A percentile compares a stretch with the other conserved stretches of the same genome.
phyloP scores from a whole-genome alignment of 2,113 vertebrate species.

The Mola mola region DNA sequence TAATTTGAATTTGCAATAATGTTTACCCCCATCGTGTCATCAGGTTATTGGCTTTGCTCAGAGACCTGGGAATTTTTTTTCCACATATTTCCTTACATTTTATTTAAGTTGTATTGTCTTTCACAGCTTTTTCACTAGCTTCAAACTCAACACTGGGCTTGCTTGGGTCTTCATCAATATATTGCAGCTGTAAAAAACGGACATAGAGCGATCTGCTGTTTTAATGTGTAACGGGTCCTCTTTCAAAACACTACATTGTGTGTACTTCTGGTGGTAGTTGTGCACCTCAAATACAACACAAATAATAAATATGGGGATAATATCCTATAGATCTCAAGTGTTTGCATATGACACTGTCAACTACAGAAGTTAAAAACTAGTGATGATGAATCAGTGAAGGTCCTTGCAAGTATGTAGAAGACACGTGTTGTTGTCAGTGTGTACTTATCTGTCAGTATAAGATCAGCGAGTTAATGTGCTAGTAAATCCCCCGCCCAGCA shows the following conservation, averaged over 20 bases:
- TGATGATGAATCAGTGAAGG: conserved; percentile 5
- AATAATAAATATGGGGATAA: too few relatives aligned
- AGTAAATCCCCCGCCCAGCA: conserved; percentile 57
- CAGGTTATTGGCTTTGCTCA: not conserved
- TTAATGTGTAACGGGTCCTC: too few relatives aligned
- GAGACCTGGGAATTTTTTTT: not conserved
- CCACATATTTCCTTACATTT: too few relatives aligned
- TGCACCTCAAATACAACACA: not conserved
- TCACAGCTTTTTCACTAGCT: too few relatives aligned
- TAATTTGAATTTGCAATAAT: not conserved
- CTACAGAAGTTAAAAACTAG: not conserved
- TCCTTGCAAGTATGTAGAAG: not conserved
- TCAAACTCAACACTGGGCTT: too few relatives aligned
- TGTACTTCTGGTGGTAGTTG: not conserved
- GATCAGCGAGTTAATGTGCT: conserved; percentile 67
- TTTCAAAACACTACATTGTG: too few relatives aligned
- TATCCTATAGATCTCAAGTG: not conserved
- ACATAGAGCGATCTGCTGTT: too few relatives aligned
- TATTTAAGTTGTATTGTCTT: too few relatives aligned
- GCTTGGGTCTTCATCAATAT: too few relatives aligned
- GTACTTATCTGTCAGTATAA: conserved; percentile 34
- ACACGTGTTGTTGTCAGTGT: conserved; percentile 9
- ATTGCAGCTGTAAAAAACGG: too few relatives aligned
- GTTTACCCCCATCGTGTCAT: not conserved
- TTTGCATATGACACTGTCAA: not conserved